Evolutionary conservation across 2,113 vertebrate species (phyloP), one percentile per base, ranked within the genome.

Genomic region (Thalassarche chlororhynchos): DNA sequence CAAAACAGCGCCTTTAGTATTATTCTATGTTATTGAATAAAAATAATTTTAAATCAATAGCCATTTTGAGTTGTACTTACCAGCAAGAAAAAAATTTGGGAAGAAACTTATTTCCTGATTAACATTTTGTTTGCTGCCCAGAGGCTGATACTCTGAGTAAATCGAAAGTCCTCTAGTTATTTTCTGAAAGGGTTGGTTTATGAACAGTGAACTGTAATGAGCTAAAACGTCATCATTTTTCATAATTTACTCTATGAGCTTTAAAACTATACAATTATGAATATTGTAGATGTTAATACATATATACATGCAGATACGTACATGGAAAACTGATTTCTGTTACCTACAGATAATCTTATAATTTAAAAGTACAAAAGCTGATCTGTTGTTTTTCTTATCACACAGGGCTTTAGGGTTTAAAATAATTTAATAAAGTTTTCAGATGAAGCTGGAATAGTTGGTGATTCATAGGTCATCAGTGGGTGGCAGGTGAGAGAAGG

Each of bases 381-480:
- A 90, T 96, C 89, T 72, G 87, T 79, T 98, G 95, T 95, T 98
- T 98, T 96, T 98, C 97, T 98, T 98, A 97, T 98, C 94, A 97
- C 82, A 98, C 65, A 92, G 98, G 92, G 95, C 97, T 98, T 97
- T 97, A 94, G 98, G 98, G 98, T 99, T 98, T 98, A 98, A 98
- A 98, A 98, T 99, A 99, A 99, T 99, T 99, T 98, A 99, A 99
- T 99, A 98, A 99, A 98, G 98, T 96, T 98, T 99, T 99, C 98
- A 98, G 98, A 98, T 98, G 98, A 99, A 98, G 98, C 98, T 98
- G 95, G 98, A 99, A 98, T 97, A 98, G 98, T 98, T 98, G 98
- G 98, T 99, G 99, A 99, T 98, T 99, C 99, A 99, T 99, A 99
- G 99, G 99, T 99, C 99, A 99, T 98, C 97, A 96, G 99, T 99